A percentile compares a stretch with the other conserved stretches of the same genome.
These are phyloP conservation scores for Eupithecia vulgata DNA, from an alignment of 2,888 invertebrate genomes.

Conservation along the genomic window DNA sequence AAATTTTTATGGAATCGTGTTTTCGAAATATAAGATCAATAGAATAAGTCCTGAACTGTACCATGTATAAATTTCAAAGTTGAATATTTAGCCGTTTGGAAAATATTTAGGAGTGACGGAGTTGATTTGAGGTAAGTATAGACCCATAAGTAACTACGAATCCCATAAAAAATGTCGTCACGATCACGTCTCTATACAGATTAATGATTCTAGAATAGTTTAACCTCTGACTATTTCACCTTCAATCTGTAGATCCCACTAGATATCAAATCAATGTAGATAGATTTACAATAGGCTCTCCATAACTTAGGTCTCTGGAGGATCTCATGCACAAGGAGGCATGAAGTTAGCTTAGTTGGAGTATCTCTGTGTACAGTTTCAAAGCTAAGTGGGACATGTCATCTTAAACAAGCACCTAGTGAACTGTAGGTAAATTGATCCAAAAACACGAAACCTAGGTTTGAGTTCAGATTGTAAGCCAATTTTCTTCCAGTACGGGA, in stretches of 20 bases:
- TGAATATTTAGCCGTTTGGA: too few relatives aligned
- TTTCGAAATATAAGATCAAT: too few relatives aligned
- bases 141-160: too few relatives aligned
- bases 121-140: too few relatives aligned
- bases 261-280: slow-evolving; percentile 20
- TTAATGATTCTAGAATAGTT: not conserved
- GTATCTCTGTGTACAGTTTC: slow-evolving; percentile 33
- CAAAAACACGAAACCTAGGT: not conserved
- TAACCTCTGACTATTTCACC: not conserved
- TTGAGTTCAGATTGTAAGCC: not conserved
- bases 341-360: slow-evolving; percentile 26
- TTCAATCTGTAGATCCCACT: slow-evolving; percentile 5
- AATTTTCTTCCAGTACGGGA: not conserved
- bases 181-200: too few relatives aligned
- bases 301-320: slow-evolving; percentile 26
- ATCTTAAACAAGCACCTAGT: slow-evolving; percentile 21
- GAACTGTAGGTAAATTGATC: slow-evolving; percentile 17
- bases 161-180: too few relatives aligned
- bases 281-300: slow-evolving; percentile 20
- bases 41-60: too few relatives aligned
- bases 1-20: too few relatives aligned
- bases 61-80: too few relatives aligned
- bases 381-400: slow-evolving; percentile 37
- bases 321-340: slow-evolving; percentile 30
- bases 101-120: too few relatives aligned